Percentiles rank a stretch among this genome's conserved stretches.
phyloP scores from a whole-genome alignment of 1,140 invertebrate species.

The Heliconius congener region DNA sequence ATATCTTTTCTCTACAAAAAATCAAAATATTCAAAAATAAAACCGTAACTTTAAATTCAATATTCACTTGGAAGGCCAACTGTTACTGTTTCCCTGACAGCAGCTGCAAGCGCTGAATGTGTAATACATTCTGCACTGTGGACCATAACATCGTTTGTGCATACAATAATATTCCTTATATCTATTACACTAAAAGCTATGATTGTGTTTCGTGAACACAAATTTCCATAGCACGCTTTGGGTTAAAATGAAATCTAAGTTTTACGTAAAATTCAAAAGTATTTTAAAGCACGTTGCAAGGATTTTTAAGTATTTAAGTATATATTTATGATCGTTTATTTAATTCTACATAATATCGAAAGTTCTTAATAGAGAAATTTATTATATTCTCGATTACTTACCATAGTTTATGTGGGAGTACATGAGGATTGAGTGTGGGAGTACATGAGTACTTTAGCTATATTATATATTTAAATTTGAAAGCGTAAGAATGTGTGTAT shows the following conservation, averaged over 20 bases:
- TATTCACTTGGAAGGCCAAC: constrained; percentile 2
- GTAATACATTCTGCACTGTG: constrained; percentile 17
- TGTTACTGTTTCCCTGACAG: not conserved
- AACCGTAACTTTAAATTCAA: not conserved
- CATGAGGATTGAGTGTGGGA: too few species aligned
- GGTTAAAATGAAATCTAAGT: not conserved
- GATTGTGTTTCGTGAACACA: not conserved
- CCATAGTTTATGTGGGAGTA: too few species aligned
- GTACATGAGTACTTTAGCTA: not conserved
- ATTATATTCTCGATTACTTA: not conserved
- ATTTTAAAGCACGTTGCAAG: not conserved
- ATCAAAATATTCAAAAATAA: not conserved
- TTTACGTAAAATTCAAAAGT: not conserved
- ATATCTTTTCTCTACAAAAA: not conserved
- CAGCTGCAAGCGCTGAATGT: constrained; percentile 19
- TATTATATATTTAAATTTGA: too few species aligned
- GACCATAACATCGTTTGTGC: not conserved
- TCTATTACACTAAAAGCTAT: not conserved
- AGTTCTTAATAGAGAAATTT: not conserved
- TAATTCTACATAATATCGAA: not conserved
- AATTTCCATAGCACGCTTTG: not conserved
- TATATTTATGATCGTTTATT: not conserved
- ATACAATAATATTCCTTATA: not conserved
- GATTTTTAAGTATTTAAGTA: not conserved
- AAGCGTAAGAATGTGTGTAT: too few species aligned